Percentiles rank a stretch among this genome's conserved stretches.
These are phyloP conservation scores for Patiria miniata DNA, from an alignment of 35 echinoderm and acorn worm species.

Conservation along the genomic window DNA sequence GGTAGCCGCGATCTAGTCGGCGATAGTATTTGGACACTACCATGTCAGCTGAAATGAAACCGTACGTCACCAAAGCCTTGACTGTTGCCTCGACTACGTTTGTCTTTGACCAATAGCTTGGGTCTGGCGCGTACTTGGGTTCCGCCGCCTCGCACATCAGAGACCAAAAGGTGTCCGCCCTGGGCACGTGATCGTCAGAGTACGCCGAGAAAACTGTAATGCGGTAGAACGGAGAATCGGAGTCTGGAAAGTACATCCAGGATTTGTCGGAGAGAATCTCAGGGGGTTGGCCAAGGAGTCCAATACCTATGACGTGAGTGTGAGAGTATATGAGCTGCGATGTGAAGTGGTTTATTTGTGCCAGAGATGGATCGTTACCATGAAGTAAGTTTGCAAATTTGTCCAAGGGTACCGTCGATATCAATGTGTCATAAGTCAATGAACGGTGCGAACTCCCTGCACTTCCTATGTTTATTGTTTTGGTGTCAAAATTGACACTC, in stretches of 20 bases:
- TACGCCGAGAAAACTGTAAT: conserved; percentile 52
- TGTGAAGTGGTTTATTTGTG: neutral
- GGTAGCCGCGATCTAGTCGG: conserved; percentile 47
- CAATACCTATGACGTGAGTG: conserved; percentile 48
- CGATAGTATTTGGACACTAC: conserved; percentile 51
- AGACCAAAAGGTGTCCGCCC: conserved; percentile 22
- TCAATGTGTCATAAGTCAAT: neutral
- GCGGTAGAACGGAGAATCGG: conserved; percentile 58
- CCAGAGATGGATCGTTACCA: neutral
- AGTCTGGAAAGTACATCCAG: conserved; percentile 55
- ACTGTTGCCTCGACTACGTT: neutral
- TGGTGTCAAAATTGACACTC: neutral
- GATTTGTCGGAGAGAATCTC: conserved; percentile 25
- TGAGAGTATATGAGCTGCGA: conserved; percentile 47
- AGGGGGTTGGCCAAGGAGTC: conserved; percentile 36
- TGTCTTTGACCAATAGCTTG: neutral
- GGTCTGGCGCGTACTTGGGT: neutral
- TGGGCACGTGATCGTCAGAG: conserved; percentile 50
- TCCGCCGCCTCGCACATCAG: conserved; percentile 57
- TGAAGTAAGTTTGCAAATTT: neutral
- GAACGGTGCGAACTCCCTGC: too few species aligned
- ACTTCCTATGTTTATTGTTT: neutral
- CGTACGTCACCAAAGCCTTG: neutral
- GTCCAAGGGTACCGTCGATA: neutral
- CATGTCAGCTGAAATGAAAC: conserved; percentile 34